Conservation (phyloP, 2,888 invertebrate genomes). For the Napeogenes sylphis region DNA sequence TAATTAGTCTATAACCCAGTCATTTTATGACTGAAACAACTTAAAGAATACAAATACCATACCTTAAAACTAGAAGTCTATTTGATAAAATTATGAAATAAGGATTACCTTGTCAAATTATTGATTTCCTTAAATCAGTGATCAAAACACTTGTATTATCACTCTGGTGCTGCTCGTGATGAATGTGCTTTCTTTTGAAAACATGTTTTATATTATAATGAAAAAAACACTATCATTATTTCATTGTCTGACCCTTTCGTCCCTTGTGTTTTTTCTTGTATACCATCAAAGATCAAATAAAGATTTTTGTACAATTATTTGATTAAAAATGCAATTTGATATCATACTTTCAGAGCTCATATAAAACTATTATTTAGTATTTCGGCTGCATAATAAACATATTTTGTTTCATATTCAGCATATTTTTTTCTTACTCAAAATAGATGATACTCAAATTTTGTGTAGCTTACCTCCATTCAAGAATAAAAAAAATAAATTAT, state of each 20-base stretch:
- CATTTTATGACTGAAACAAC: neutral
- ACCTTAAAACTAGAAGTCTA: neutral
- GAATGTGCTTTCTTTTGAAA: slow-evolving; percentile 13
- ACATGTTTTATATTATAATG: neutral
- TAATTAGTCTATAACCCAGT: no score
- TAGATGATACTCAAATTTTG: neutral
- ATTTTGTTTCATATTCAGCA: neutral
- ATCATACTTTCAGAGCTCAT: no score
- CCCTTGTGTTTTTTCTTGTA: neutral
- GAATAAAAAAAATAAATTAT: slow-evolving; percentile 48
- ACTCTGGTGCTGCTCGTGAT: slow-evolving; percentile 24
- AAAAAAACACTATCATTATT: no score
- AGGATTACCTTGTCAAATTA: slow-evolving; percentile 30
- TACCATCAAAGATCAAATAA: no score
- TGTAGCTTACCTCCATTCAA: neutral
- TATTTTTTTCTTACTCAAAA: neutral
- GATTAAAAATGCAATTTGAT: no score
- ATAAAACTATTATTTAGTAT: no score
- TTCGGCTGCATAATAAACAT: neutral
- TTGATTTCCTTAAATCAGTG: slow-evolving; percentile 30
- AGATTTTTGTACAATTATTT: no score
- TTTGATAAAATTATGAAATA: slow-evolving; percentile 22
- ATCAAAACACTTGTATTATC: slow-evolving; percentile 20
- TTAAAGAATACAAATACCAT: neutral
- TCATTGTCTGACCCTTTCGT: neutral